phyloP scores from a whole-genome alignment of 1,140 invertebrate species.

The Prorops nasuta region DNA sequence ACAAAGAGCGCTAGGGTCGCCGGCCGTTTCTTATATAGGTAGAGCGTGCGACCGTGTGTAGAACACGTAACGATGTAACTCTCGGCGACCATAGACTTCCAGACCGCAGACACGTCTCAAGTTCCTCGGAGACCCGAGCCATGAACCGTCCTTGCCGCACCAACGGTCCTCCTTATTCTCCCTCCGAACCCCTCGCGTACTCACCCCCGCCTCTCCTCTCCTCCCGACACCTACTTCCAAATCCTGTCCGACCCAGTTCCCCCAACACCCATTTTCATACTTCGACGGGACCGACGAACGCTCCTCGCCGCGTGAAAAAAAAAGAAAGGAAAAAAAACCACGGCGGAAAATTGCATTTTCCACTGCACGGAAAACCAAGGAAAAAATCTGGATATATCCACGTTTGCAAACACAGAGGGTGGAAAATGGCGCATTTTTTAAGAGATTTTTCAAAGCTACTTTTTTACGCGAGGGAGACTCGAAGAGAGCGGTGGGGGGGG shows the following conservation, averaged over 20 bases:
- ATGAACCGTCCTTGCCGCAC: not conserved
- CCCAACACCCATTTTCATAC: too few relatives aligned
- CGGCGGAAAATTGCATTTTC: too few relatives aligned
- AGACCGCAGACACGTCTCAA: conserved; percentile 12
- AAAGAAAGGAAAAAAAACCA: too few relatives aligned
- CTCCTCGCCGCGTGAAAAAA: too few relatives aligned
- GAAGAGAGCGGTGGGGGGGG: conserved; percentile 5
- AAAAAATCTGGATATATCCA: not conserved
- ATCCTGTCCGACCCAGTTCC: too few relatives aligned
- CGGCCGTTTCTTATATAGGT: conserved; percentile 36
- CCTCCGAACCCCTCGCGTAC: not conserved
- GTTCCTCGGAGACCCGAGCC: not conserved
- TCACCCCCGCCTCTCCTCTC: not conserved
- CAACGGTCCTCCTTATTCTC: too few relatives aligned
- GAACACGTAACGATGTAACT: not conserved
- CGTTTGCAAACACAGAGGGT: conserved; percentile 3
- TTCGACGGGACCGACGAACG: too few relatives aligned
- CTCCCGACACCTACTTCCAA: too few relatives aligned
- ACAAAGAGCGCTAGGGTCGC: conserved; percentile 36
- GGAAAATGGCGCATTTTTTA: conserved; percentile 17
- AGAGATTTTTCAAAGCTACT: too few relatives aligned
- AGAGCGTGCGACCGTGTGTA: conserved; percentile 17
- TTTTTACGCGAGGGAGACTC: conserved; percentile 13
- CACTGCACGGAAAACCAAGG: too few relatives aligned
- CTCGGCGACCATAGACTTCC: conserved; percentile 15